These are phyloP conservation scores for Scaptodrosophila latifasciaeformis DNA, from an alignment of 2,888 invertebrate genomes.

Conservation along the genomic window DNA sequence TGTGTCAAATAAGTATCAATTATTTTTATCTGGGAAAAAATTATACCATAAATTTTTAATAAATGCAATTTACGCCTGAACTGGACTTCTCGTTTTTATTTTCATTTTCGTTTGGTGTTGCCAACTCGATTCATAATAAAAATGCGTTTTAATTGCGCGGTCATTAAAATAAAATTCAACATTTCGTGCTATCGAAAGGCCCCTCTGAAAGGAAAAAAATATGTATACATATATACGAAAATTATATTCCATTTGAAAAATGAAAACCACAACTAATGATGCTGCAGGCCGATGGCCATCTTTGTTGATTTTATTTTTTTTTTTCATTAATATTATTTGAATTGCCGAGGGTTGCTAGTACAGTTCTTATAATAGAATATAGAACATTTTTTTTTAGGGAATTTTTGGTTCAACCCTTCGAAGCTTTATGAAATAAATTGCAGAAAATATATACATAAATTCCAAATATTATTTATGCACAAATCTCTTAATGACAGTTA, in stretches of 20 bases:
- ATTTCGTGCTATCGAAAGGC: slow-evolving; percentile 18
- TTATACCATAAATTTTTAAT: slow-evolving; percentile 26
- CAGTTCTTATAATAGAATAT: too few species aligned
- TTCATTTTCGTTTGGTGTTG: not conserved
- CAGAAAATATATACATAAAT: not conserved
- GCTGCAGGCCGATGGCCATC: slow-evolving; percentile 1
- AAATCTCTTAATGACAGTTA: slow-evolving; percentile 43
- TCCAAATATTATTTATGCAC: slow-evolving; percentile 36
- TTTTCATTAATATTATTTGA: too few species aligned
- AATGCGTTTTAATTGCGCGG: slow-evolving; percentile 31
- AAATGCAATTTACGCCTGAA: slow-evolving; percentile 16
- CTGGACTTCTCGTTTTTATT: too few species aligned
- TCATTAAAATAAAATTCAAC: slow-evolving; percentile 30
- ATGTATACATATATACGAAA: not conserved
- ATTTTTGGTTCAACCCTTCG: too few species aligned
- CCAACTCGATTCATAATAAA: slow-evolving; percentile 6
- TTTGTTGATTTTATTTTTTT: too few species aligned
- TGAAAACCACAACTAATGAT: slow-evolving; percentile 40
- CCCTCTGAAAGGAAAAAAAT: slow-evolving; percentile 7
- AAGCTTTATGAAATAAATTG: too few species aligned
- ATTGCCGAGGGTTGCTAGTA: too few species aligned
- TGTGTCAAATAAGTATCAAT: slow-evolving; percentile 12
- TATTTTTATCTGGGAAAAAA: slow-evolving; percentile 23
- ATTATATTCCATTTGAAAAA: slow-evolving; percentile 30
- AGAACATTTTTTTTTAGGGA: too few species aligned